These are phyloP conservation scores for Sinocyclocheilus anophthalmus DNA, from an alignment of 2,113 vertebrate genomes.

Conservation along the genomic window DNA sequence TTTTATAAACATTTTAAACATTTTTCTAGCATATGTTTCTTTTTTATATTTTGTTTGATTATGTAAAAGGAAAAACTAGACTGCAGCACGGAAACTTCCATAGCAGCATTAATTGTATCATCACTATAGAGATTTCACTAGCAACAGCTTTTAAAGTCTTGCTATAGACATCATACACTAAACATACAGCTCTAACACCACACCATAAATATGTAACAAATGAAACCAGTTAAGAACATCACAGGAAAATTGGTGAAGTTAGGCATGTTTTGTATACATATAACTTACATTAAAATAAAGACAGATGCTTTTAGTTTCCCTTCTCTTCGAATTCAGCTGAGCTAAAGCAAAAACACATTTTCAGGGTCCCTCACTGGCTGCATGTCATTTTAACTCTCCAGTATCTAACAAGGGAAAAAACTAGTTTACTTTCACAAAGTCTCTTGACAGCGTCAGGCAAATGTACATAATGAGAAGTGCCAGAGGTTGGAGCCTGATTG, in stretches of 20 bases:
- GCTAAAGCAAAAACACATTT: slow-evolving; percentile 69
- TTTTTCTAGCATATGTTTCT: too few species aligned
- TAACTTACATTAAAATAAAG: slow-evolving; percentile 66
- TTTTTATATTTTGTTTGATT: background rate
- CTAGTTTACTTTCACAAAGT: slow-evolving; percentile 54
- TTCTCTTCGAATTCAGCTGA: slow-evolving; percentile 59
- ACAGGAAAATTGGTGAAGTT: slow-evolving; percentile 63
- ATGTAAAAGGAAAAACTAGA: background rate
- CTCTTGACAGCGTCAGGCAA: slow-evolving; percentile 67
- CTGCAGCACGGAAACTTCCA: background rate
- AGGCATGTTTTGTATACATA: slow-evolving; percentile 65
- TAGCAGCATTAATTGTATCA: background rate
- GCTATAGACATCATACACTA: slow-evolving; percentile 7
- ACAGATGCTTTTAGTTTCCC: slow-evolving; percentile 64
- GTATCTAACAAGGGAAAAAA: slow-evolving; percentile 41
- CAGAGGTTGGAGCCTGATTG: slow-evolving; percentile 63
- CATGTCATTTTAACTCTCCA: slow-evolving; percentile 45
- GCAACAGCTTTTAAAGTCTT: slow-evolving; percentile 12
- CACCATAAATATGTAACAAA: slow-evolving; percentile 51
- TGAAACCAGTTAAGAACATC: slow-evolving; percentile 53
- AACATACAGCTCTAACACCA: slow-evolving; percentile 49
- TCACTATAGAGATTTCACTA: background rate
- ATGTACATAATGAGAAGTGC: slow-evolving; percentile 65
- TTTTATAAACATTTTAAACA: too few species aligned
- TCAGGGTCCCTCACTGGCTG: slow-evolving; percentile 58